Base-by-base conservation (phyloP, 2,797 vertebrate species). In the Crenuchus spilurus region DNA sequence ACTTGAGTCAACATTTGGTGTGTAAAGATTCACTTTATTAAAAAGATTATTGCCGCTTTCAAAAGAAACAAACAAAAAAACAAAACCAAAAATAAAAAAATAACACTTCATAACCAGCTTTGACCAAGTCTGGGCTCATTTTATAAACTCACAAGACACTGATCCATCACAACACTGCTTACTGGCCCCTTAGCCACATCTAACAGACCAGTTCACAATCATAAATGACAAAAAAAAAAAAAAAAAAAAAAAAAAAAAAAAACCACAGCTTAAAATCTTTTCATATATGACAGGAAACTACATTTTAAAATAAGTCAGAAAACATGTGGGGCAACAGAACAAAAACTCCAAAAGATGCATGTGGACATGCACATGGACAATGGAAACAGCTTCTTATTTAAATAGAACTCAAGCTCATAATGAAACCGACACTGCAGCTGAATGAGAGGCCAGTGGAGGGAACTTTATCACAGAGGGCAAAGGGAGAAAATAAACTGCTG, bases 21-120 rank as follows among this genome's bases (percentile, higher is more conserved):
- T 82, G 65, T 75, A 82, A 82, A 80, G 81, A 76, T 72, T 73
- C 18, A 55, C 41, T 78, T 75, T 77, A 82, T 82, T 79, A 78
- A 82, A 76, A 80, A 82, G 74, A 77, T 57, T 68, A 70, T 41
- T 72, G 76, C 58, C 64, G 67, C 70, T 74, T 76, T 70, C 42
- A 75, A 72, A 58, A 31, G 30, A 55, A 52, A 37, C 42, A 75
- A 72, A 58, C 30, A 35, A 55, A 52, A 37, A 64, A 18, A 7
- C 18, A 20, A 30, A 28, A 60, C 20, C 51, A 61, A 49, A 57
- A n/a, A 3, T 42, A 48, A 35, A 46, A 48, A 14, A 58, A 41
- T 14, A 28, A 55, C 2, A 49, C 13, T 16, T 48, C 0, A 48
- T 65, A 31, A 4, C 31, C 24, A 44, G 60, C 66, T 69, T 74